These are phyloP conservation scores for Procambarus virginalis DNA, from an alignment of 1,140 invertebrate species.

Conservation along the genomic window DNA sequence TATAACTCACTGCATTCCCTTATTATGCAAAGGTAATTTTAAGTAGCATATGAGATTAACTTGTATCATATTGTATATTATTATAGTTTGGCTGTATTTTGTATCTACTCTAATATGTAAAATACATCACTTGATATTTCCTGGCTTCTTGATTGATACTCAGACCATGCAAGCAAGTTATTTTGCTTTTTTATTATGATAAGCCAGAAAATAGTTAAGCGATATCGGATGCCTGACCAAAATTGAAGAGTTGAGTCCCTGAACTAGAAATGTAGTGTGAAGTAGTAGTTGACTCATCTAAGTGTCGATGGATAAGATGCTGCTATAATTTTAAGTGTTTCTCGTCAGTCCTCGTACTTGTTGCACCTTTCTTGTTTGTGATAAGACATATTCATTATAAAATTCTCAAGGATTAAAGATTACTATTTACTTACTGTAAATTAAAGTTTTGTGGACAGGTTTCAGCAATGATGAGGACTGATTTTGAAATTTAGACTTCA, in stretches of 20 bases:
- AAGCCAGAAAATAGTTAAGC: not conserved
- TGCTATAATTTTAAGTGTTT: not conserved
- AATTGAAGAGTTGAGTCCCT: not conserved
- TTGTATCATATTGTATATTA: not conserved
- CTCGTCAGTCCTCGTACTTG: not conserved
- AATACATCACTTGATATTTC: not conserved
- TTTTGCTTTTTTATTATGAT: not conserved
- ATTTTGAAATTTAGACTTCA: constrained; percentile 14
- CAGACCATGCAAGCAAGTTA: not conserved
- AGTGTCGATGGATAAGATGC: not conserved
- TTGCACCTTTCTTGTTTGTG: not conserved
- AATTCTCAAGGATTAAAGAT: no score
- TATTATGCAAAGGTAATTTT: constrained; percentile 4
- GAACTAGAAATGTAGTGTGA: not conserved
- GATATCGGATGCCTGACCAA: not conserved
- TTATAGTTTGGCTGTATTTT: not conserved
- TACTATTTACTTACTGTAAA: no score
- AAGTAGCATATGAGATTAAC: not conserved
- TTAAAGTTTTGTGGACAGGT: not conserved
- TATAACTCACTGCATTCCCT: not conserved
- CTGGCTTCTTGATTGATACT: not conserved
- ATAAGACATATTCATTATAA: no score
- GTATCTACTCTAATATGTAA: not conserved
- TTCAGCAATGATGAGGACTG: not conserved
- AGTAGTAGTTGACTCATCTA: not conserved